phyloP scores from a whole-genome alignment of 2,888 invertebrate genomes.

The Mimumesa dahlbomi region DNA sequence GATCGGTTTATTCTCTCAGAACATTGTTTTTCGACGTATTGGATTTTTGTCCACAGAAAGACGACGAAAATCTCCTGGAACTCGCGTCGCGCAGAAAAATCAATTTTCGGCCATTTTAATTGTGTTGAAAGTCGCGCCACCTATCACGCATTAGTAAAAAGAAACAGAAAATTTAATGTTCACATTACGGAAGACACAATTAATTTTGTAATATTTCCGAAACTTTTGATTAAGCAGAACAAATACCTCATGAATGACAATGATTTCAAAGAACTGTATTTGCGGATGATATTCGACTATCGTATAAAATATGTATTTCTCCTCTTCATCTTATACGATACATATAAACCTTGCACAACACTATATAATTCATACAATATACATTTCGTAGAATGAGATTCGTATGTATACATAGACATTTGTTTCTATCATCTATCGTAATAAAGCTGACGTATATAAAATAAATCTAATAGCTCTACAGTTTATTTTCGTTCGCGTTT shows the following conservation, averaged over 20 bases:
- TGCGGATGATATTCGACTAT: not conserved
- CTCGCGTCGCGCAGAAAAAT: slow-evolving; percentile 59
- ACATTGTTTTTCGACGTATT: slow-evolving; percentile 16
- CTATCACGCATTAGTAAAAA: slow-evolving; percentile 36
- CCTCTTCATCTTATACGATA: slow-evolving; percentile 8
- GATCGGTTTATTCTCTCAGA: slow-evolving; percentile 13
- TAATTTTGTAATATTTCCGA: not conserved
- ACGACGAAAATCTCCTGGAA: slow-evolving; percentile 37
- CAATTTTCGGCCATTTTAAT: slow-evolving; percentile 68
- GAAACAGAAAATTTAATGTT: slow-evolving; percentile 22
- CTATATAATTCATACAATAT: slow-evolving; percentile 2
- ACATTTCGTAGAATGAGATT: slow-evolving; percentile 1
- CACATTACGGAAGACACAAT: too few relatives aligned
- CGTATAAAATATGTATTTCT: slow-evolving; percentile 21
- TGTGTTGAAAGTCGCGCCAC: slow-evolving; percentile 58
- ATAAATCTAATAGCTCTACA: slow-evolving; percentile 1
- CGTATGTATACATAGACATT: slow-evolving; percentile 5
- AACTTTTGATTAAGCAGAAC: not conserved
- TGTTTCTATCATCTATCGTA: slow-evolving; percentile 1
- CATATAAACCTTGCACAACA: slow-evolving; percentile 9
- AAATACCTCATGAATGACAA: not conserved
- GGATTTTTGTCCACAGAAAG: slow-evolving; percentile 3
- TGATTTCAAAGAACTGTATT: too few relatives aligned
- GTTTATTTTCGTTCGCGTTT: slow-evolving; percentile 6
- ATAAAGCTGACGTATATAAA: slow-evolving; percentile 6